Conservation (phyloP, 2,888 invertebrate genomes). For the Drosophila koepferae region DNA sequence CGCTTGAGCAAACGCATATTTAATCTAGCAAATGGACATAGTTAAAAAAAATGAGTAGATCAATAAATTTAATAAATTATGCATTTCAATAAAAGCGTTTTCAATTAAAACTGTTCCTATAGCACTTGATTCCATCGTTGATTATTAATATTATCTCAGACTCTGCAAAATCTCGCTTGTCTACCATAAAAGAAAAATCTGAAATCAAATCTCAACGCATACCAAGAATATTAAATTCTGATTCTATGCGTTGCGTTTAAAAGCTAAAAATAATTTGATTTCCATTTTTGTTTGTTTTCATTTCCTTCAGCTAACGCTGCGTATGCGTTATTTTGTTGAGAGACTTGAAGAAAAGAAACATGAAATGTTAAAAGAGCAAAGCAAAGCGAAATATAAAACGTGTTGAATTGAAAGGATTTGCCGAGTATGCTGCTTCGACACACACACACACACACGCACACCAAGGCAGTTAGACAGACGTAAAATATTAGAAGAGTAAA, state of each 20-base stretch:
- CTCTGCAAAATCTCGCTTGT: not conserved
- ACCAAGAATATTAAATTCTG: constrained; percentile 6
- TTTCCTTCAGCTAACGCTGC: constrained; percentile 36
- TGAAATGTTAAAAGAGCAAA: constrained; percentile 31
- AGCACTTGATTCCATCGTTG: not conserved
- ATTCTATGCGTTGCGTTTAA: constrained; percentile 4
- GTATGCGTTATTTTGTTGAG: constrained; percentile 58
- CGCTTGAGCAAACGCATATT: no score
- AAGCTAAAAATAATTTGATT: constrained; percentile 18
- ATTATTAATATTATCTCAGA: not conserved
- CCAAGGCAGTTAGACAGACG: constrained; percentile 31
- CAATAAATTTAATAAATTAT: no score
- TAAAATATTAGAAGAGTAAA: constrained; percentile 76
- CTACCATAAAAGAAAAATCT: not conserved
- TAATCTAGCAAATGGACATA: not conserved
- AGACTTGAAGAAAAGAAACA: constrained; percentile 23
- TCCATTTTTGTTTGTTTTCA: not conserved
- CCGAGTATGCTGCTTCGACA: constrained; percentile 23
- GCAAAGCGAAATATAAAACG: constrained; percentile 52
- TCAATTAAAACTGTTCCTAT: not conserved
- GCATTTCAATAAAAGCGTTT: not conserved
- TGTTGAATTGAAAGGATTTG: constrained; percentile 61
- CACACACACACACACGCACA: constrained; percentile 10
- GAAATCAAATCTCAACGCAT: constrained; percentile 30
- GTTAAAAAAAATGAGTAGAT: no score